phyloP scores from a whole-genome alignment of 2,797 vertebrate species.

The Mycteria americana region DNA sequence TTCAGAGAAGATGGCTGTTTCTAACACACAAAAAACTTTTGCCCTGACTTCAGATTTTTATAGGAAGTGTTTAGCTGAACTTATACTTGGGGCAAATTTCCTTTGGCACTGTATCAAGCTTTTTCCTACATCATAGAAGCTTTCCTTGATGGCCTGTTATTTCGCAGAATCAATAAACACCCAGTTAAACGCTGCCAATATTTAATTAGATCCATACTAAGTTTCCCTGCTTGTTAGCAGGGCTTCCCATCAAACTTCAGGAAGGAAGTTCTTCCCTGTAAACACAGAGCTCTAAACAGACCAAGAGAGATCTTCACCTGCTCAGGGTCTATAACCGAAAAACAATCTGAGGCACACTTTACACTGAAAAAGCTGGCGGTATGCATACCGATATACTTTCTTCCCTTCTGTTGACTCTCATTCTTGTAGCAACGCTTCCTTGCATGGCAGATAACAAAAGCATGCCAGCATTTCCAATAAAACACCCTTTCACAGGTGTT shows the following conservation, averaged over 20 bases:
- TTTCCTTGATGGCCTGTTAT: not conserved
- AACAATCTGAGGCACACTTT: not conserved
- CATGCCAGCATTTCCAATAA: not conserved
- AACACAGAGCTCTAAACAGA: not conserved
- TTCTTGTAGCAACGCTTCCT: not conserved
- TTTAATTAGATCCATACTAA: not conserved
- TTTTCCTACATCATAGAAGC: not conserved
- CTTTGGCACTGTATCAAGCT: not conserved
- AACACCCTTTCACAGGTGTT: not conserved
- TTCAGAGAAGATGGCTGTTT: not conserved
- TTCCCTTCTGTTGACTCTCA: not conserved
- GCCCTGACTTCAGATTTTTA: not conserved
- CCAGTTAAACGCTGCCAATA: not conserved
- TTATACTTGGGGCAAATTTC: not conserved
- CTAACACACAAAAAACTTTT: not conserved
- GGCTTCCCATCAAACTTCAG: constrained; percentile 2
- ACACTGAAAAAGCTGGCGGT: not conserved
- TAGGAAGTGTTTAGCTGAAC: not conserved
- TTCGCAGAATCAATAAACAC: constrained; percentile 13
- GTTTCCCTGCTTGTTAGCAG: not conserved
- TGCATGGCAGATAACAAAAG: not conserved
- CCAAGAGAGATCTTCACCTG: not conserved
- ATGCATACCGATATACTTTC: not conserved
- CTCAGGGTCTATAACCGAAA: not conserved
- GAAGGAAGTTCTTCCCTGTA: constrained; percentile 34